Conservation (phyloP, 2,888 invertebrate species). For the Xylota sylvarum region DNA sequence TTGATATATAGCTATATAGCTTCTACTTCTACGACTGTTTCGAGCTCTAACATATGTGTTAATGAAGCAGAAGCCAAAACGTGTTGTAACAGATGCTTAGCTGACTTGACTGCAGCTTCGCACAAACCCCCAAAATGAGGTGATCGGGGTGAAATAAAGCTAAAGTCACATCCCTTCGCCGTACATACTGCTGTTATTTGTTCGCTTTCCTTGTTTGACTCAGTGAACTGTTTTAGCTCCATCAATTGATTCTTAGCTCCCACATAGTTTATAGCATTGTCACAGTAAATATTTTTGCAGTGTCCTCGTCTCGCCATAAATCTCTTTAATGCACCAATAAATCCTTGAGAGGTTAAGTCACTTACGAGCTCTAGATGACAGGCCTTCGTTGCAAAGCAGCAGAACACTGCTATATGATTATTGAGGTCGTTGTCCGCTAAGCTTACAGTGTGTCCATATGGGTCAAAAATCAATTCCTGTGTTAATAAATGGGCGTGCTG, state of each 20-base stretch:
- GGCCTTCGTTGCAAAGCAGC: neutral
- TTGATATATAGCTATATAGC: constrained; percentile 15
- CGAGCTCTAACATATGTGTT: neutral
- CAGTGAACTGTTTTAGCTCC: neutral
- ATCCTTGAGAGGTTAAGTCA: neutral
- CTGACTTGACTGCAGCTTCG: constrained; percentile 29
- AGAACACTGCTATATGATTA: neutral
- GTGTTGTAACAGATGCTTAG: constrained; percentile 21
- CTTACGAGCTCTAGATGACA: constrained; percentile 35
- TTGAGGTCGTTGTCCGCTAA: too few species aligned
- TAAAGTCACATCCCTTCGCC: constrained; percentile 1
- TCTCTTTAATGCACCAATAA: too few species aligned
- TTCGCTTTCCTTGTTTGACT: neutral
- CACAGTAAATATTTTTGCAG: constrained; percentile 25
- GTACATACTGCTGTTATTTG: constrained; percentile 14
- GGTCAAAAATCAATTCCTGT: too few species aligned
- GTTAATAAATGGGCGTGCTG: too few species aligned
- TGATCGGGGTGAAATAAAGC: constrained; percentile 18
- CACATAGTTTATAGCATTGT: neutral
- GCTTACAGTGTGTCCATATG: too few species aligned
- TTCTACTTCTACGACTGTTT: constrained; percentile 10
- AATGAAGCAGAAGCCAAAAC: neutral
- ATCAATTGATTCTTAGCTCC: neutral
- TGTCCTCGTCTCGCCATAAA: neutral
- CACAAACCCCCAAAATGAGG: constrained; percentile 29